Percentiles rank a stretch among this genome's conserved stretches.
phyloP scores from a whole-genome alignment of 2,888 invertebrate genomes.

The Ligdia adustata region DNA sequence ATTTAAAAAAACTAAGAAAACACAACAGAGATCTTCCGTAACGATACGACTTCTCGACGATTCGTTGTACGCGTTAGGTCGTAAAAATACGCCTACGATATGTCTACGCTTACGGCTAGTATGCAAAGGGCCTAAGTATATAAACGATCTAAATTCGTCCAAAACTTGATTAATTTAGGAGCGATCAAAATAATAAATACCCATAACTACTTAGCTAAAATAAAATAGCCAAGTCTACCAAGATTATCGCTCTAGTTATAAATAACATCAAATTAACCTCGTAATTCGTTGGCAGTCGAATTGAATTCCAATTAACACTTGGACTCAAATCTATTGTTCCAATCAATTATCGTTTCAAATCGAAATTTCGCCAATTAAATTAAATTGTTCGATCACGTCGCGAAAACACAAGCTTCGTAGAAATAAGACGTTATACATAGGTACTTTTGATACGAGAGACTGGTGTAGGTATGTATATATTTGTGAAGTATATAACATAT shows the following conservation, averaged over 20 bases:
- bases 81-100: too few species aligned
- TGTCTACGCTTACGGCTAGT: too few species aligned
- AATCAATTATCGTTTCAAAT: constrained; percentile 22
- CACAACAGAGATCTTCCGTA: too few species aligned
- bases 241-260: background rate
- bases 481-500: background rate
- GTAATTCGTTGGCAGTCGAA: constrained; percentile 9
- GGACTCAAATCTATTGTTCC: constrained; percentile 26
- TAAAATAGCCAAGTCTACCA: too few species aligned
- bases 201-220: too few species aligned
- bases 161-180: too few species aligned
- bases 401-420: constrained; percentile 26
- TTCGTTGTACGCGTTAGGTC: too few species aligned
- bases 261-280: background rate
- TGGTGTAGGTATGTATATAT: background rate
- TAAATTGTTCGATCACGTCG: constrained; percentile 24
- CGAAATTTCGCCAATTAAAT: constrained; percentile 24
- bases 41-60: too few species aligned
- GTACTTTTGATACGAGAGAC: background rate
- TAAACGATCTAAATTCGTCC: too few species aligned
- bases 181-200: too few species aligned
- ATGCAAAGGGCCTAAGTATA: too few species aligned
- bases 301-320: constrained; percentile 24
- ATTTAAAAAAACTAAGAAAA: too few species aligned
- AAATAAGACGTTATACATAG: background rate